These are phyloP conservation scores for Pseudochromis fuscus DNA, from an alignment of 2,797 vertebrate species.

Conservation along the genomic window DNA sequence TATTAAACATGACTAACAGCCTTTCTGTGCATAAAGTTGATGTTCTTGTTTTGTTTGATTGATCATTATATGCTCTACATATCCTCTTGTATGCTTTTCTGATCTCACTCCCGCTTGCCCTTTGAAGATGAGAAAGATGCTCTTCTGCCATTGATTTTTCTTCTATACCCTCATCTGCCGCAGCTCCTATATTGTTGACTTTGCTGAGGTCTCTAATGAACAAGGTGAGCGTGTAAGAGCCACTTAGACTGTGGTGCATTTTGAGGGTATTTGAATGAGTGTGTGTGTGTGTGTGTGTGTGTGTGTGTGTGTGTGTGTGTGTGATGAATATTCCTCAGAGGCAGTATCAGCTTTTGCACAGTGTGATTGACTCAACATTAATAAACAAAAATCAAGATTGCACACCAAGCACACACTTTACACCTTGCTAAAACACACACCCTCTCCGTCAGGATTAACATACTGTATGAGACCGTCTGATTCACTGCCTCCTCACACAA, in stretches of 20 bases:
- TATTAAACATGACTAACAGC: constrained; percentile 33
- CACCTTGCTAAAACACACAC: constrained; percentile 38
- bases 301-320: constrained; percentile 4
- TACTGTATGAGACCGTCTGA: constrained; percentile 51
- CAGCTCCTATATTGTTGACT: constrained; percentile 29
- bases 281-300: constrained; percentile 3
- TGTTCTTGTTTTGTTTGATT: constrained; percentile 38
- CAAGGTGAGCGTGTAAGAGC: constrained; percentile 25
- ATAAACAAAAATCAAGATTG: constrained; percentile 42
- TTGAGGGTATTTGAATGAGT: constrained; percentile 5
- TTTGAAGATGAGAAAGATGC: constrained; percentile 60
- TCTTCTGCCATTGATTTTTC: constrained; percentile 47
- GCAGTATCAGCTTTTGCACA: constrained; percentile 43
- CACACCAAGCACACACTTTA: constrained; percentile 39
- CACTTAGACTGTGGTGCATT: constrained; percentile 19
- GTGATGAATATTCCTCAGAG: constrained; percentile 31
- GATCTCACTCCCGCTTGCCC: constrained; percentile 21
- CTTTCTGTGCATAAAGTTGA: constrained; percentile 20
- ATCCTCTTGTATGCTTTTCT: not conserved
- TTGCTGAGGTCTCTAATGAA: constrained; percentile 43
- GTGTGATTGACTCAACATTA: constrained; percentile 53
- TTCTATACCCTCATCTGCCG: not conserved
- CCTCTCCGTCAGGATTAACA: constrained; percentile 41
- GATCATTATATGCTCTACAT: constrained; percentile 27
- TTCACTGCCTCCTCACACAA: constrained; percentile 45